Conservation (phyloP, 2,888 invertebrate genomes). For the Lacanobia wlatinum region DNA sequence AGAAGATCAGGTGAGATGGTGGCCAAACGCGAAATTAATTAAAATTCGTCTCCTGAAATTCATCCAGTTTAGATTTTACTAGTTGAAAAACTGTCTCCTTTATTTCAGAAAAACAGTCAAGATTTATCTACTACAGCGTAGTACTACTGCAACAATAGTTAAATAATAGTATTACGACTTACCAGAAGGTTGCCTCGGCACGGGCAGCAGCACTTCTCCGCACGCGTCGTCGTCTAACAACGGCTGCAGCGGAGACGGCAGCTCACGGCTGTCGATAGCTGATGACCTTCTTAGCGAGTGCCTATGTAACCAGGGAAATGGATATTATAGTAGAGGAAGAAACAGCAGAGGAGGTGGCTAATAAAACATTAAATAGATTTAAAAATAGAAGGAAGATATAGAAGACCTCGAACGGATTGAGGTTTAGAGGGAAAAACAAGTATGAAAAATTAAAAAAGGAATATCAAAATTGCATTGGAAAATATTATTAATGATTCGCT, state of each 20-base stretch:
- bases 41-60: no score
- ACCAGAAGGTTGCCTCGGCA: conserved; percentile 89
- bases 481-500: neutral
- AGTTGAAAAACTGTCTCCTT: neutral
- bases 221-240: conserved; percentile 83
- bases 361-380: no score
- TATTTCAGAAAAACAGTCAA: no score
- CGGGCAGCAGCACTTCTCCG: conserved; percentile 85
- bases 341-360: neutral
- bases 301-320: conserved; percentile 66
- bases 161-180: conserved; percentile 17
- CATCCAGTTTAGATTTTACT: no score
- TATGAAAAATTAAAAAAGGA: neutral
- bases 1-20: no score
- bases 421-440: neutral
- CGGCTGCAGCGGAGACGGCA: conserved; percentile 86
- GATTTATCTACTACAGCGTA: no score
- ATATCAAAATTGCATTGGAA: neutral
- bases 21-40: no score
- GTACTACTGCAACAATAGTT: no score
- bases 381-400: neutral
- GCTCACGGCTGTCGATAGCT: conserved; percentile 91
- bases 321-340: neutral
- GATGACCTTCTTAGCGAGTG: conserved; percentile 90
- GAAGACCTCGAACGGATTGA: neutral